Evolutionary conservation across 2,888 invertebrate genomes (phyloP), one percentile per base, ranked within the genome.

Genomic region (Zeuzera pyrina): DNA sequence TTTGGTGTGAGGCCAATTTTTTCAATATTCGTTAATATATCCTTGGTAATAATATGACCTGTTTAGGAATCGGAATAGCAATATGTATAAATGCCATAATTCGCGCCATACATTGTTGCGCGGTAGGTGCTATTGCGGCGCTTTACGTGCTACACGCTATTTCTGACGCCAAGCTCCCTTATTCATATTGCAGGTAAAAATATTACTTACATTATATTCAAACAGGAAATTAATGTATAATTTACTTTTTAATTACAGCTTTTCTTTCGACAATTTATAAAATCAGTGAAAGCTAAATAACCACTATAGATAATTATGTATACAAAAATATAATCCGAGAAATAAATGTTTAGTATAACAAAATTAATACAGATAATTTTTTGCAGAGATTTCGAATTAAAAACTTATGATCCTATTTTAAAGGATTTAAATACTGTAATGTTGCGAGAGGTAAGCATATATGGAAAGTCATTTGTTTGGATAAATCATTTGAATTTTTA

Each of bases 71-170:
- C 33, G 81, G 81, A 11, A 55, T 81, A 41, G 74, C 77, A 26
- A 76, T 81, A 47, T 73, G 77, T 43, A 64, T 78, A 34, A 71
- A 70, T 38, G 66, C 77, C 2, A 49, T 81, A 49, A 47, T 79
- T 15, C 68, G 78, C 4, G 78, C 78, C 3, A 72, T 79, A 12
- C 49, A 44, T 34, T 73, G 69, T 41, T 61, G 65, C 34, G 53
- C 60, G 12, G 51, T 72, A 32, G 83, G 78, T 7, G 68, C 77
- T 6, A 61, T 81, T 25, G 47, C 73, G 3, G 55, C 57, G 6
- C 35, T 65, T 5, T 79, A 79, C 34, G 59, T 79, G 7, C 10
- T 52, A 12, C 57, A 67, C 31, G 59, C 77, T 1, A 47, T 69
- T 10, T 49, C 60, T 1, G 78, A 81, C 40, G 49, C 49, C 2